Conservation (phyloP, 64 coral and sea anemone species). For the Acropora yongei region DNA sequence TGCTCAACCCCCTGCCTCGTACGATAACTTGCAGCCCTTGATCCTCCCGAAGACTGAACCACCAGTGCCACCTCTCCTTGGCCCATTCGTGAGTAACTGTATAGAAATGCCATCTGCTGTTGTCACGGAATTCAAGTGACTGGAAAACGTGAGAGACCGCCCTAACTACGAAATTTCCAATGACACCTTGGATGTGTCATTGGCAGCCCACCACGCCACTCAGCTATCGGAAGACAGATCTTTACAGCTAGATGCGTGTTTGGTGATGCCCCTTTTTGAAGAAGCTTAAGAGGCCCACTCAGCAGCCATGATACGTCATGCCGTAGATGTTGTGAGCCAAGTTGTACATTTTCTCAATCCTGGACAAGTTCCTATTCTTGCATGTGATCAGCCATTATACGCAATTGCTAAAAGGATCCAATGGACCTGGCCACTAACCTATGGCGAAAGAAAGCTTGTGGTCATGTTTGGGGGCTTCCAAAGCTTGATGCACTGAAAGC, state of each 20-base stretch:
- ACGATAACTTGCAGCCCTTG: not conserved
- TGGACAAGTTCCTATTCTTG: no score
- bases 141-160: not conserved
- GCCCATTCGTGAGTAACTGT: conserved; percentile 11
- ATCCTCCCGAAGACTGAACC: no score
- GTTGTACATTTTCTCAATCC: not conserved
- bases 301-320: conserved; percentile 47
- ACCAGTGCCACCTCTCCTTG: not conserved
- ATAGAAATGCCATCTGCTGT: not conserved
- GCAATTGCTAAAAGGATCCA: no score
- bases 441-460: no score
- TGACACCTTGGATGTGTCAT: not conserved
- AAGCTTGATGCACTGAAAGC: conserved; percentile 32
- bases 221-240: not conserved
- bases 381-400: no score
- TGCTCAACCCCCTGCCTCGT: not conserved
- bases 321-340: conserved; percentile 28
- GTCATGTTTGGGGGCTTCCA: conserved; percentile 5
- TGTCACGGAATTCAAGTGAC: not conserved
- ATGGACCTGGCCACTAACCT: no score
- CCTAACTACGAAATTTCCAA: not conserved
- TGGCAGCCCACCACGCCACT: not conserved
- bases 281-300: conserved; percentile 21
- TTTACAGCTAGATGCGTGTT: not conserved
- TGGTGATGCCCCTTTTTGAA: not conserved